Conservation (phyloP, 1,140 invertebrate species). For the Rhizoglyphus robini region DNA sequence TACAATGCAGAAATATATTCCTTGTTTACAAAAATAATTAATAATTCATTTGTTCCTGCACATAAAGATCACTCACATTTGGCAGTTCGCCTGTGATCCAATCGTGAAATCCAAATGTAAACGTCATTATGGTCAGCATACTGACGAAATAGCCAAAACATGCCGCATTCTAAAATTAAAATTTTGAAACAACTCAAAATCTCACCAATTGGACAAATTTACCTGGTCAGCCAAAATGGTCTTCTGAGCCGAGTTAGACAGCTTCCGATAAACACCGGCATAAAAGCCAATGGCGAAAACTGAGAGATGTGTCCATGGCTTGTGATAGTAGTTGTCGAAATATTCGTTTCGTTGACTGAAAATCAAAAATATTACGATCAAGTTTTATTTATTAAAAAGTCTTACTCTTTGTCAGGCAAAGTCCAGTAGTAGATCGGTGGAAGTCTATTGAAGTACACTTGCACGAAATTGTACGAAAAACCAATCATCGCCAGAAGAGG, state of each 20-base stretch:
- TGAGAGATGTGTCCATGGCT: conserved; percentile 24
- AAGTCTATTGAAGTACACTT: conserved; percentile 24
- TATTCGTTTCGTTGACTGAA: conserved; percentile 20
- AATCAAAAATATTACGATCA: conserved; percentile 4
- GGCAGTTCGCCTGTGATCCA: conserved; percentile 20
- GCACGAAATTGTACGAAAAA: conserved; percentile 22
- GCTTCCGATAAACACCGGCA: conserved; percentile 13
- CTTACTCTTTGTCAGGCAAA: conserved; percentile 27
- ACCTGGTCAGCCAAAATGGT: not conserved
- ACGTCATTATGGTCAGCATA: not conserved
- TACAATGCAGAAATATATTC: conserved; percentile 20
- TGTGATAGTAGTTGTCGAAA: conserved; percentile 19
- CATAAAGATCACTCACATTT: conserved; percentile 18
- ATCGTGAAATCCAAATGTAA: conserved; percentile 15
- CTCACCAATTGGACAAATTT: too few relatives aligned
- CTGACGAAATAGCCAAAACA: not conserved
- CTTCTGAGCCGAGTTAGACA: not conserved
- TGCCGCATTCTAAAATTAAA: not conserved
- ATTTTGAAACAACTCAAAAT: conserved; percentile 9
- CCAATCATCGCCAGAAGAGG: conserved; percentile 19
- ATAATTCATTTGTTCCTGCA: not conserved
- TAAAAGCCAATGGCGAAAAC: conserved; percentile 21
- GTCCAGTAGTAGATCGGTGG: conserved; percentile 26
- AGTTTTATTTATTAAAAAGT: too few relatives aligned
- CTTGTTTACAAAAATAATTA: not conserved